phyloP scores from a whole-genome alignment of 2,797 vertebrate genomes.

The Tachyglossus aculeatus region DNA sequence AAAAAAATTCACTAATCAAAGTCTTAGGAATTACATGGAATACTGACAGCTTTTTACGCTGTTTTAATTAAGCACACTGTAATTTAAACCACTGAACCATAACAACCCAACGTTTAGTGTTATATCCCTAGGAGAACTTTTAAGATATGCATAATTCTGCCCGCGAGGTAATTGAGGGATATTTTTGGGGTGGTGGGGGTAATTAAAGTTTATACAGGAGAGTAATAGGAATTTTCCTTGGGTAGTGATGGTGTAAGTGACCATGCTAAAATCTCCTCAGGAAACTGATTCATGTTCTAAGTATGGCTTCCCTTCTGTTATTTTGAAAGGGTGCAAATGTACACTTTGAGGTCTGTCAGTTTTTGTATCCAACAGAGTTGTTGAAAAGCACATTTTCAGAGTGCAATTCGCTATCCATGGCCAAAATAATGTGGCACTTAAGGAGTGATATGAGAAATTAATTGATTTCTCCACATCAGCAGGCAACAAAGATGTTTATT shows the following conservation, averaged over 20 bases:
- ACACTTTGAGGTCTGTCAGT: constrained; percentile 57
- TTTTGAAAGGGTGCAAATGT: constrained; percentile 36
- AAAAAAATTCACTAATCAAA: constrained; percentile 62
- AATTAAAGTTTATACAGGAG: constrained; percentile 69
- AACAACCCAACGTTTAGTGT: constrained; percentile 68
- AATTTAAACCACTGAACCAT: constrained; percentile 70
- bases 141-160: constrained; percentile 69
- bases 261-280: constrained; percentile 63
- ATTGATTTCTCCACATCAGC: constrained; percentile 76
- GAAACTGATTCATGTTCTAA: constrained; percentile 44
- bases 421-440: constrained; percentile 73
- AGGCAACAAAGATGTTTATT: constrained; percentile 53
- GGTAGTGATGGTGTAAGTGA: constrained; percentile 51
- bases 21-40: constrained; percentile 62
- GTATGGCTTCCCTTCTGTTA: constrained; percentile 2
- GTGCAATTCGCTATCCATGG: constrained; percentile 45
- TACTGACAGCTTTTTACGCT: constrained; percentile 69
- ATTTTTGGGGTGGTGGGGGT: constrained; percentile 68
- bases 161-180: constrained; percentile 62
- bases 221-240: constrained; percentile 59
- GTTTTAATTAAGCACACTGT: constrained; percentile 72
- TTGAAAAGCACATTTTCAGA: constrained; percentile 58
- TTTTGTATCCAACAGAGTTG: constrained; percentile 35
- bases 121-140: constrained; percentile 71
- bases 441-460: constrained; percentile 69